These are phyloP conservation scores for Caenorhabditis elegans DNA, from an alignment of 1,140 invertebrate genomes.

Conservation along the genomic window WBcel235 BX284605.5:7163001-7163500, in stretches of 20 bases:
- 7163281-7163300: not conserved
- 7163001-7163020: too few relatives aligned
- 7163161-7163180: not conserved
- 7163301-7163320: not conserved
- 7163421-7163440: not conserved
- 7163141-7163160: not conserved
- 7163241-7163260: not conserved
- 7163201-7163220: too few relatives aligned
- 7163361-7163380: too few relatives aligned
- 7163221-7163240: not conserved
- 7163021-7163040: too few relatives aligned
- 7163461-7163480: slow-evolving; percentile 6
- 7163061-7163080: not conserved
- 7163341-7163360: too few relatives aligned
- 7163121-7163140: not conserved
- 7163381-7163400: too few relatives aligned
- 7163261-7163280: not conserved
- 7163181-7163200: not conserved
- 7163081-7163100: not conserved
- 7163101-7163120: not conserved
- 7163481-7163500: not conserved
- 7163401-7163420: slow-evolving; percentile 2
- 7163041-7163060: not conserved
- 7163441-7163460: not conserved
- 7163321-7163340: not conserved